phyloP scores from a whole-genome alignment of 2,113 vertebrate genomes.

The Patagioenas fasciata region DNA sequence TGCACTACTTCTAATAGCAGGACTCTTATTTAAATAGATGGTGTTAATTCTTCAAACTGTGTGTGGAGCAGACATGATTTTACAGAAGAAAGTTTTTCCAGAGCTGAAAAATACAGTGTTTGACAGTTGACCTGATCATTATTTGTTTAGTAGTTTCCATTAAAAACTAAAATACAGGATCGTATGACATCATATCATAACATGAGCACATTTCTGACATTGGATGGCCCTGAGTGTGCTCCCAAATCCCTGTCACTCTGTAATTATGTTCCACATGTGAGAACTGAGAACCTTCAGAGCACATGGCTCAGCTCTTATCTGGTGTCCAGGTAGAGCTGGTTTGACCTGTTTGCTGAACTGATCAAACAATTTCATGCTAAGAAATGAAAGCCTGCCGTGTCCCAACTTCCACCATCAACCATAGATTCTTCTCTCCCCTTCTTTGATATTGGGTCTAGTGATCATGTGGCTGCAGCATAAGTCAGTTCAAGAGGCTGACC shows the following conservation, averaged over 20 bases:
- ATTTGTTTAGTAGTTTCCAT: background rate
- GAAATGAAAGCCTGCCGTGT: background rate
- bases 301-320: background rate
- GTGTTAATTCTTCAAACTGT: background rate
- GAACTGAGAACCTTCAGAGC: background rate
- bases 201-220: background rate
- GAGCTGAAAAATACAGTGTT: background rate
- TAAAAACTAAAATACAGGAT: background rate
- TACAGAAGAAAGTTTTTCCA: background rate
- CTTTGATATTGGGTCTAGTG: fast-evolving
- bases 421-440: background rate
- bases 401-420: background rate
- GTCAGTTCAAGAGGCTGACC: background rate
- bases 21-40: background rate
- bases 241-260: background rate
- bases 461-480: background rate
- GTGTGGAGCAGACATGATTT: background rate
- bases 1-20: background rate
- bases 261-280: background rate
- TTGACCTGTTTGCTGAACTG: background rate
- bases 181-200: background rate
- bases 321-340: background rate
- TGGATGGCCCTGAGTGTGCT: fast-evolving
- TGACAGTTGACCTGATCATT: background rate
- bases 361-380: background rate